phyloP scores from a whole-genome alignment of 2,113 vertebrate species.

The Phalacrocorax pelagicus region DNA sequence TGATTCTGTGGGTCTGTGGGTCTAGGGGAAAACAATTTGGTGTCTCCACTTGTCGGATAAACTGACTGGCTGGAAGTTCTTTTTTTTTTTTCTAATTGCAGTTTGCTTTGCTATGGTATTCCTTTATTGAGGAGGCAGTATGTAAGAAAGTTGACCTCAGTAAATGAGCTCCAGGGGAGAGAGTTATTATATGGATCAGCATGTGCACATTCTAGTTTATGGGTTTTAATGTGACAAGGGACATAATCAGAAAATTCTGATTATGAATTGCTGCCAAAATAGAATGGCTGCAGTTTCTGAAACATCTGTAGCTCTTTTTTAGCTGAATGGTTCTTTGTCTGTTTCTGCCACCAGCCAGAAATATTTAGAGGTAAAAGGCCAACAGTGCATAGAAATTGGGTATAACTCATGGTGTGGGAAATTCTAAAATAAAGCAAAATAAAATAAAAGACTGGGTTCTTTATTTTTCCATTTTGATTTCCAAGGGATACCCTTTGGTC shows the following conservation, averaged over 20 bases:
- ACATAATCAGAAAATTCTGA: conserved; percentile 44
- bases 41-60: background rate
- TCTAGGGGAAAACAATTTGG: background rate
- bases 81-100: background rate
- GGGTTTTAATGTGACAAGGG: conserved; percentile 40
- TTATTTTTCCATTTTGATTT: conserved; percentile 13
- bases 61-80: background rate
- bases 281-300: conserved; percentile 50
- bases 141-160: conserved; percentile 48
- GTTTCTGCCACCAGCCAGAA: conserved; percentile 26
- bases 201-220: conserved; percentile 49
- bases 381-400: background rate
- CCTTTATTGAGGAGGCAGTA: background rate
- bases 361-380: conserved; percentile 32
- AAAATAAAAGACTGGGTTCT: background rate
- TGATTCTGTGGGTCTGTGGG: background rate
- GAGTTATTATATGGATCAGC: conserved; percentile 54
- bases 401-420: background rate
- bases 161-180: conserved; percentile 49
- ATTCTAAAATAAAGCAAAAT: background rate
- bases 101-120: conserved; percentile 18
- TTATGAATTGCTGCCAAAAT: conserved; percentile 57
- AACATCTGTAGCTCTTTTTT: conserved; percentile 51
- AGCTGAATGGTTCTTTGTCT: conserved; percentile 44
- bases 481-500: background rate